phyloP scores from a whole-genome alignment of 1,140 invertebrate species.

The Pristionchus pacificus region DNA sequence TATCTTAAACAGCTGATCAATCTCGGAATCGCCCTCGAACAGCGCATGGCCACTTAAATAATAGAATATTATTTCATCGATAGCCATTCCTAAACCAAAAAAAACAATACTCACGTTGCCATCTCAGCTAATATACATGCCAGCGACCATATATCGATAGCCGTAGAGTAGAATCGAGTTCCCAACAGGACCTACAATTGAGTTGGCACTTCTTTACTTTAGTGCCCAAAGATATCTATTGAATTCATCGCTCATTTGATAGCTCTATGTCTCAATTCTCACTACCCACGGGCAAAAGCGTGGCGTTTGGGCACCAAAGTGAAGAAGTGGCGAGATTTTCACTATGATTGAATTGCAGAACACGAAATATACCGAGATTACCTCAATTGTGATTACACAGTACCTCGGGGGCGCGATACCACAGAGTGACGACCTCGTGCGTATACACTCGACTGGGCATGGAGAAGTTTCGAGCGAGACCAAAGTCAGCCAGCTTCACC shows the following conservation, averaged over 20 bases:
- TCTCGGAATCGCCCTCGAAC: constrained; percentile 91
- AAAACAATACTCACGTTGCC: constrained; percentile 64
- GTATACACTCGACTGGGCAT: constrained; percentile 75
- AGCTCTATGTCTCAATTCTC: no score
- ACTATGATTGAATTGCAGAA: no score
- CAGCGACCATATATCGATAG: constrained; percentile 90
- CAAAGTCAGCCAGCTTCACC: constrained; percentile 96
- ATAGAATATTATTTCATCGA: background rate
- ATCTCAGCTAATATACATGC: constrained; percentile 95
- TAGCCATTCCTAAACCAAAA: background rate
- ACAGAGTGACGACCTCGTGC: constrained; percentile 95
- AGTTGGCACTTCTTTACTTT: no score
- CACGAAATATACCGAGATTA: no score
- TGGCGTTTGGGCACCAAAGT: no score
- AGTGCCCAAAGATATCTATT: no score
- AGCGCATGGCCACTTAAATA: constrained; percentile 69
- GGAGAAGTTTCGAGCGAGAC: constrained; percentile 69
- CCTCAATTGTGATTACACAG: no score
- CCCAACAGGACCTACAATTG: constrained; percentile 32
- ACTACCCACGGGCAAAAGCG: no score
- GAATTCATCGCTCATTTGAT: no score
- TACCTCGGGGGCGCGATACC: constrained; percentile 91
- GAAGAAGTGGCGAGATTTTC: no score
- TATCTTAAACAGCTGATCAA: constrained; percentile 88
- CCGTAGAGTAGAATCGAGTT: constrained; percentile 24